Conservation (phyloP, 2,888 invertebrate genomes). For the Hydrotaea diabolus region DNA sequence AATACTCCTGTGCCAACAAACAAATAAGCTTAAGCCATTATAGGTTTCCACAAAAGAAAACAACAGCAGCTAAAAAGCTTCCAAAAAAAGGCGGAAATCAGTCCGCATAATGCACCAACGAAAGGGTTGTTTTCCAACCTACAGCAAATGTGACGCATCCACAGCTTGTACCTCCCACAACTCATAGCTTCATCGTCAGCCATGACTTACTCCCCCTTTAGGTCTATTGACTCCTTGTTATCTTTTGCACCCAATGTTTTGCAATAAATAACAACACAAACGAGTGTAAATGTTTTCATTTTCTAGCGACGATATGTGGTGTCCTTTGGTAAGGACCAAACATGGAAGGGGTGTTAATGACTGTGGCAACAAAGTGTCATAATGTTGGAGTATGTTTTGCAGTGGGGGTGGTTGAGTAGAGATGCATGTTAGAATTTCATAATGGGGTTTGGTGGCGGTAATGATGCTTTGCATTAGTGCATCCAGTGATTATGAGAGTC, state of each 20-base stretch:
- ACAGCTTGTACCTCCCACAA: background rate
- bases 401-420: background rate
- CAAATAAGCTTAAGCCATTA: conserved; percentile 49
- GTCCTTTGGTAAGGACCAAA: background rate
- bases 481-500: conserved; percentile 13
- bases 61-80: conserved; percentile 15
- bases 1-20: conserved; percentile 6
- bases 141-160: background rate
- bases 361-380: conserved; percentile 35
- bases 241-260: conserved; percentile 43
- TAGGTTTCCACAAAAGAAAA: background rate
- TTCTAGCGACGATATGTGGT: background rate
- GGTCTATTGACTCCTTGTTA: conserved; percentile 61
- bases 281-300: conserved; percentile 31
- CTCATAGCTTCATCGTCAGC: background rate
- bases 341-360: conserved; percentile 28
- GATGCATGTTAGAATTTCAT: background rate
- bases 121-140: conserved; percentile 22
- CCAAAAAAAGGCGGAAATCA: background rate
- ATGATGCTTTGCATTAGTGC: conserved; percentile 4
- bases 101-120: background rate
- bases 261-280: conserved; percentile 57
- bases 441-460: background rate
- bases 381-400: conserved; percentile 28
- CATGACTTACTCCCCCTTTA: background rate